These are phyloP conservation scores for Lithophane leautieri DNA, from an alignment of 2,888 invertebrate species.

Conservation along the genomic window DNA sequence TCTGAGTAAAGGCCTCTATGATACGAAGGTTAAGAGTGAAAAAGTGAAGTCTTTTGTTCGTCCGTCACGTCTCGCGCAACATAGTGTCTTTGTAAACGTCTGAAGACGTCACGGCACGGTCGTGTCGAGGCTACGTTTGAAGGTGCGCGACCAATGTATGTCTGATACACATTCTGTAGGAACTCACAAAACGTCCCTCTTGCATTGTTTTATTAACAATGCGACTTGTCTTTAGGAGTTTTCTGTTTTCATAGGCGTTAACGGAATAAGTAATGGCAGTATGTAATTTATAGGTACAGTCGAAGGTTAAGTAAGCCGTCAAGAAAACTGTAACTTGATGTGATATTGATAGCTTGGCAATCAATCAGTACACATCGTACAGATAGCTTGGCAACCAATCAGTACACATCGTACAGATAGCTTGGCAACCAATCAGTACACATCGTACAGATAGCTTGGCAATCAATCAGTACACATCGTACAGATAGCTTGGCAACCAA, in stretches of 20 bases:
- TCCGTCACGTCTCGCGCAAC: slow-evolving; percentile 8
- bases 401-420: too few species aligned
- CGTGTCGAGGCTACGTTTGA: not conserved
- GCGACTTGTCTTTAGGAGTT: not conserved
- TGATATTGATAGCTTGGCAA: not conserved
- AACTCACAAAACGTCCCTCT: too few species aligned
- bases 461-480: too few species aligned
- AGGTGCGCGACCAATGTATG: not conserved
- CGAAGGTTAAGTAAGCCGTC: not conserved
- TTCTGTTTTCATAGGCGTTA: not conserved
- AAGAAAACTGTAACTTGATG: not conserved
- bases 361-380: too few species aligned
- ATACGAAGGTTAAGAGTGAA: slow-evolving; percentile 12
- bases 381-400: too few species aligned
- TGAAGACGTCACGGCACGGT: not conserved
- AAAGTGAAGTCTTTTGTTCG: slow-evolving; percentile 16
- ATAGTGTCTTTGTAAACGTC: slow-evolving; percentile 1
- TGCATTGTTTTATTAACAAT: not conserved
- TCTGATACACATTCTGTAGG: slow-evolving; percentile 1
- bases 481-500: too few species aligned
- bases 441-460: too few species aligned
- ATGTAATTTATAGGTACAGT: too few species aligned
- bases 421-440: too few species aligned
- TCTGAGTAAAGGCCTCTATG: slow-evolving; percentile 14
- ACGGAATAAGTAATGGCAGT: not conserved